Percentiles rank a stretch among this genome's conserved stretches.
These are phyloP conservation scores for Gastrophryne carolinensis DNA, from an alignment of 2,797 vertebrate genomes.

Conservation along the genomic window DNA sequence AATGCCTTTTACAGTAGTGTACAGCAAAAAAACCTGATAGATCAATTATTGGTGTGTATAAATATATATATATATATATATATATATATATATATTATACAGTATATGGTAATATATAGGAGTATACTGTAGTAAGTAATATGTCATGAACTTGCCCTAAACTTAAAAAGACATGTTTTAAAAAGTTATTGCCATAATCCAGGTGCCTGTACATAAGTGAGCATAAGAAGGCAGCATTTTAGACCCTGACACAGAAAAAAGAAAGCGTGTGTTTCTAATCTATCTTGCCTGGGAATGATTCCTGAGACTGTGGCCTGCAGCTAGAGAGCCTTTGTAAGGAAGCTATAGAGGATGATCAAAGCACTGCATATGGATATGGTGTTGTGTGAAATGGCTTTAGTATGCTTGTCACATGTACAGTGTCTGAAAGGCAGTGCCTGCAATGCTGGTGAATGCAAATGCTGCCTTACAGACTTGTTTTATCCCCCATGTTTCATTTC, in stretches of 20 bases:
- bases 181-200: not conserved
- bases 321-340: conserved; percentile 45
- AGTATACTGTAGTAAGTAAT: too few relatives aligned
- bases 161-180: not conserved
- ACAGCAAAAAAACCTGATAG: too few relatives aligned
- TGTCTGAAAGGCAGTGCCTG: conserved; percentile 44
- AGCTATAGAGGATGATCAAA: conserved; percentile 49
- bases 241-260: not conserved
- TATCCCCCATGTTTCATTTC: conserved; percentile 18
- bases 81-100: too few relatives aligned
- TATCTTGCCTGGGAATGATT: conserved; percentile 34
- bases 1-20: too few relatives aligned
- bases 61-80: too few relatives aligned
- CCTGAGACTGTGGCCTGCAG: conserved; percentile 43
- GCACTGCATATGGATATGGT: conserved; percentile 51
- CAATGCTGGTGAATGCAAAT: conserved; percentile 44
- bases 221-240: not conserved
- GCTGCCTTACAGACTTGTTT: conserved; percentile 2
- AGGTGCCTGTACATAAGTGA: not conserved
- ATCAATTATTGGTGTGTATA: too few relatives aligned
- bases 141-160: not conserved
- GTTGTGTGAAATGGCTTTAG: conserved; percentile 49
- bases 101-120: too few relatives aligned
- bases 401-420: conserved; percentile 51
- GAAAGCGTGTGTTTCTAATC: conserved; percentile 38